phyloP scores from a whole-genome alignment of 2,113 vertebrate genomes.

The Spheniscus mendiculus region DNA sequence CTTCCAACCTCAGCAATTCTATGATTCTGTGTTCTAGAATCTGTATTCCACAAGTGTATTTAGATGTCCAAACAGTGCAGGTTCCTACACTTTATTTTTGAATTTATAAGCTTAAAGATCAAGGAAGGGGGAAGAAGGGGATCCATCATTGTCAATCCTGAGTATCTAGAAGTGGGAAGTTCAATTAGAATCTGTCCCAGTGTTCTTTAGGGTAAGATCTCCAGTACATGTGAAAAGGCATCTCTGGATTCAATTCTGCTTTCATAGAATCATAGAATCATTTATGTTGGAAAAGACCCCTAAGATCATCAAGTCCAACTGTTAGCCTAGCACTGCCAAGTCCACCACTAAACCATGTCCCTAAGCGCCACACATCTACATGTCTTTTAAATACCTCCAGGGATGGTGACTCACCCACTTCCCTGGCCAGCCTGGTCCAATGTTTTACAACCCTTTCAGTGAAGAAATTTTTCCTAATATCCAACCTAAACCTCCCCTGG shows the following conservation, averaged over 20 bases:
- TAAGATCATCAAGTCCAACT: neutral
- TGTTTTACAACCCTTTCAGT: no score
- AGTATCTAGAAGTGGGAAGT: neutral
- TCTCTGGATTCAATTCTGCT: neutral
- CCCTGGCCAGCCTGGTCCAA: no score
- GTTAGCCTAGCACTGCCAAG: no score
- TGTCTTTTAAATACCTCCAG: no score
- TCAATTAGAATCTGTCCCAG: neutral
- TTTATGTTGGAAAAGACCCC: neutral
- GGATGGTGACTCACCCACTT: no score
- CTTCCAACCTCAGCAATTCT: neutral
- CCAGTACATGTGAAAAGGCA: neutral
- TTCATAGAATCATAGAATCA: neutral
- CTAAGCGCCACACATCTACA: no score
- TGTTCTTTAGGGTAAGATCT: neutral
- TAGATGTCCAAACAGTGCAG: neutral
- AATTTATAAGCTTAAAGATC: neutral
- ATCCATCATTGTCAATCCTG: neutral
- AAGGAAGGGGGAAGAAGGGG: neutral
- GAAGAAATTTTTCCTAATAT: no score
- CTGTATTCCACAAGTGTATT: neutral
- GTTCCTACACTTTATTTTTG: neutral
- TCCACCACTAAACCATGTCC: no score
- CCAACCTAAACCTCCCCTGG: no score
- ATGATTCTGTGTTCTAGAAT: neutral